Conservation (phyloP, 2,888 invertebrate genomes). For the Teleogryllus oceanicus region DNA sequence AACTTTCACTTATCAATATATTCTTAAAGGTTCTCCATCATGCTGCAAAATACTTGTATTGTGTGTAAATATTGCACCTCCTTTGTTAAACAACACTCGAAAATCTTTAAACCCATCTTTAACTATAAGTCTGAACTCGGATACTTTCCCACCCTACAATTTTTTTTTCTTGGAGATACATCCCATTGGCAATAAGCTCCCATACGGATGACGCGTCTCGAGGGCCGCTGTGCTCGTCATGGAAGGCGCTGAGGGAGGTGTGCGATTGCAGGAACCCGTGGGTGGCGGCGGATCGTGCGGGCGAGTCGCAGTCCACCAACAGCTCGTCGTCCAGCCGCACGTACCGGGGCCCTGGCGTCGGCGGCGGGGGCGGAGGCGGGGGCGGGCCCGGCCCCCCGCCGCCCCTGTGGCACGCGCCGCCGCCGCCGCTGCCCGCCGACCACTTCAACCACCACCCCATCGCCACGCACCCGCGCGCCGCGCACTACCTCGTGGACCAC, state of each 20-base stretch:
- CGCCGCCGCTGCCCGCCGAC: conserved; percentile 27
- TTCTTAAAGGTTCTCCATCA: too few relatives aligned
- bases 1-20: too few relatives aligned
- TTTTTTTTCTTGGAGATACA: too few relatives aligned
- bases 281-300: conserved; percentile 28
- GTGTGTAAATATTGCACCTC: too few relatives aligned
- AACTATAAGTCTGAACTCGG: too few relatives aligned
- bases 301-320: conserved; percentile 36
- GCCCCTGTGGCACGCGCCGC: conserved; percentile 30
- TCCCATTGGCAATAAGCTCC: too few relatives aligned
- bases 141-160: too few relatives aligned
- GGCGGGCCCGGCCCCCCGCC: conserved; percentile 28
- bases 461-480: conserved; percentile 10
- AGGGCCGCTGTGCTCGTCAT: too few relatives aligned
- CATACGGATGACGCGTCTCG: too few relatives aligned
- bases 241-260: not conserved
- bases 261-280: conserved; percentile 33
- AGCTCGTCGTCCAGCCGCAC: conserved; percentile 41
- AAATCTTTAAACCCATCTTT: too few relatives aligned
- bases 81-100: too few relatives aligned
- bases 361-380: conserved; percentile 29
- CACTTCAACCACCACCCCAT: conserved; percentile 28
- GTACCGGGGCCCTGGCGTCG: conserved; percentile 37
- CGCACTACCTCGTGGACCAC: conserved; percentile 20
- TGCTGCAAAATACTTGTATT: too few relatives aligned